Evolutionary conservation across 1,140 invertebrate species (phyloP).

Genomic region (Rhyzopertha dominica): DNA sequence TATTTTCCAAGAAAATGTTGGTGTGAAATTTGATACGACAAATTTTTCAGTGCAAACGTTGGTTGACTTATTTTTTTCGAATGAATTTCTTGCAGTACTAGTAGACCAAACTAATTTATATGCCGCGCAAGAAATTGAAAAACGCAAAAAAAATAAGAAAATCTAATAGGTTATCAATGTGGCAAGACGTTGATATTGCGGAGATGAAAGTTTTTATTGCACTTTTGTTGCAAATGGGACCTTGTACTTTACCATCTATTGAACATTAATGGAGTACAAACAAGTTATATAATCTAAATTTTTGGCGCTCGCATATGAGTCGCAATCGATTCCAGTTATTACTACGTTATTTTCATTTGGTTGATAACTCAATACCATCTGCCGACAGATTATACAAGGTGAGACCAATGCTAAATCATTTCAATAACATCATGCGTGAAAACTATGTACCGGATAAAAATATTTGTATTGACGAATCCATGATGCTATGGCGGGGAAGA

Average conservation of each 20-base stretch:
- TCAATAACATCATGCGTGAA: slow-evolving; percentile 17
- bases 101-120: slow-evolving; percentile 17
- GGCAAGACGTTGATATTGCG: slow-evolving; percentile 4
- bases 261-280: slow-evolving; percentile 14
- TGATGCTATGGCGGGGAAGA: slow-evolving; percentile 36
- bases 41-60: slow-evolving; percentile 15
- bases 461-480: slow-evolving; percentile 42
- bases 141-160: slow-evolving; percentile 6
- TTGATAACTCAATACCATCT: slow-evolving; percentile 12
- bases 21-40: slow-evolving; percentile 15
- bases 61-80: slow-evolving; percentile 17
- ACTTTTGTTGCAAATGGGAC: slow-evolving; percentile 15
- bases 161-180: slow-evolving; percentile 10
- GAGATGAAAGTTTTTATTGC: slow-evolving; percentile 19
- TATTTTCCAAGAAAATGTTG: slow-evolving; percentile 15
- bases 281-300: slow-evolving; percentile 11
- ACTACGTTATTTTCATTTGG: slow-evolving; percentile 13
- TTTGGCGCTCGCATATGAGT: slow-evolving; percentile 8
- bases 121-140: slow-evolving; percentile 14
- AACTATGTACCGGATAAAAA: slow-evolving; percentile 35
- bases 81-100: slow-evolving; percentile 15
- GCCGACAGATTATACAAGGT: slow-evolving; percentile 17
- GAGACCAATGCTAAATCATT: slow-evolving; percentile 16
- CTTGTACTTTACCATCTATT: slow-evolving; percentile 17
- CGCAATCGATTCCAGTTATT: slow-evolving; percentile 13